Evolutionary conservation across 2,797 vertebrate species (phyloP).

Genomic region (Balearica regulorum): DNA sequence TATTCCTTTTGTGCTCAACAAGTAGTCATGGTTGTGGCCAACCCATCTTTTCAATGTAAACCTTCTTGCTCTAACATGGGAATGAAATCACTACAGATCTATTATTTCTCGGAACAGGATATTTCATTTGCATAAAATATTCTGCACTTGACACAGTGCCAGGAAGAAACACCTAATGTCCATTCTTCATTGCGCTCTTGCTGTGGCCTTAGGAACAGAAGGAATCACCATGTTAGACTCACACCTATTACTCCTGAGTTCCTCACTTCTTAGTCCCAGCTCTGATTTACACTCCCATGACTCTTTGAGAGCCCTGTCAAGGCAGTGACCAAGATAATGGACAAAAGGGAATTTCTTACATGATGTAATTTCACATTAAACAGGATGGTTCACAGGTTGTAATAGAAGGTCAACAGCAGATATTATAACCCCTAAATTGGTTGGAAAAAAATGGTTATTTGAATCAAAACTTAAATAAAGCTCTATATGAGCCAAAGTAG

Average conservation of each 20-base stretch:
- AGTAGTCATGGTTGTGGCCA: conserved; percentile 59
- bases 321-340: conserved; percentile 59
- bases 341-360: conserved; percentile 62
- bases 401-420: conserved; percentile 57
- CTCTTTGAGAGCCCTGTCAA: conserved; percentile 44
- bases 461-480: conserved; percentile 68
- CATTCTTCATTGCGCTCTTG: conserved; percentile 61
- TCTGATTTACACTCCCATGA: conserved; percentile 49
- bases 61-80: conserved; percentile 64
- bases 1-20: conserved; percentile 57
- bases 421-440: conserved; percentile 55
- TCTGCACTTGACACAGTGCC: conserved; percentile 75
- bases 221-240: conserved; percentile 26
- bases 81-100: conserved; percentile 75
- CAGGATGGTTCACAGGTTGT: conserved; percentile 54
- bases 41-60: conserved; percentile 72
- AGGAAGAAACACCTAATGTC: conserved; percentile 67
- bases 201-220: conserved; percentile 48
- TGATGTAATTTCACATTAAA: conserved; percentile 68
- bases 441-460: conserved; percentile 49
- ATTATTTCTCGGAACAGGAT: conserved; percentile 80
- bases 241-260: conserved; percentile 12
- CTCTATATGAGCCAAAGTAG: neutral
- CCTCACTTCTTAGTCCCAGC: neutral
- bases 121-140: conserved; percentile 81